These are phyloP conservation scores for Ptilorrhoa leucosticta DNA, from an alignment of 2,113 vertebrate genomes.

Conservation along the genomic window DNA sequence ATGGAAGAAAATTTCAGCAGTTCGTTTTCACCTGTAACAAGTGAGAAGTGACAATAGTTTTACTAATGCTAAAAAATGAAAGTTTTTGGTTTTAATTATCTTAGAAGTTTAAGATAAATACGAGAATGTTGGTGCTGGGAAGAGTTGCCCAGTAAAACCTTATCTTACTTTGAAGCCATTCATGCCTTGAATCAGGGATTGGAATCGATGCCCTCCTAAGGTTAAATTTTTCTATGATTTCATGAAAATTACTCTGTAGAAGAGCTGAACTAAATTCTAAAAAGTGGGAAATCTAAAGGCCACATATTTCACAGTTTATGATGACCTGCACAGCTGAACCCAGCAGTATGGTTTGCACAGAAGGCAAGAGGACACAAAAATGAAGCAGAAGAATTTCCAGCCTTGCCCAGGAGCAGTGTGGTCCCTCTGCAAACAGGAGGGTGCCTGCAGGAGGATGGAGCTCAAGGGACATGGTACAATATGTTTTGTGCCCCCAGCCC, in stretches of 20 bases:
- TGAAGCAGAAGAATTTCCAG: not conserved
- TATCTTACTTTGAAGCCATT: not conserved
- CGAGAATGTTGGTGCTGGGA: not conserved
- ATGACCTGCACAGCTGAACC: not conserved
- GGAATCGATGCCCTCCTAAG: not conserved
- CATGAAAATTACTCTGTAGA: not conserved
- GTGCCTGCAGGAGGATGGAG: not conserved
- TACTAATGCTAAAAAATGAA: not conserved
- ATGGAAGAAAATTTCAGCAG: slow-evolving; percentile 84
- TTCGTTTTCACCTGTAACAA: slow-evolving; percentile 86
- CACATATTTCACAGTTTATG: not conserved
- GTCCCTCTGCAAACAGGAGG: not conserved
- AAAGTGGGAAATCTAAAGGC: not conserved
- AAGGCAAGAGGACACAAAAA: not conserved
- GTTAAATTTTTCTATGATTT: not conserved
- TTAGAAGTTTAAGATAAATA: not conserved
- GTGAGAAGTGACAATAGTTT: not conserved
- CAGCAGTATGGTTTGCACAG: not conserved
- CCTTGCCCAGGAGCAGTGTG: not conserved
- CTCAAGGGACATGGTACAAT: not conserved
- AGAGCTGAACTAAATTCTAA: not conserved
- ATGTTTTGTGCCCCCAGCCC: not conserved
- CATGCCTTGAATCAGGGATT: not conserved
- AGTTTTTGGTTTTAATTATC: not conserved
- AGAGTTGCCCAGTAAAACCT: not conserved